Base-by-base conservation (phyloP, 2,113 vertebrate genomes). In the Oncorhynchus gorbuscha region DNA sequence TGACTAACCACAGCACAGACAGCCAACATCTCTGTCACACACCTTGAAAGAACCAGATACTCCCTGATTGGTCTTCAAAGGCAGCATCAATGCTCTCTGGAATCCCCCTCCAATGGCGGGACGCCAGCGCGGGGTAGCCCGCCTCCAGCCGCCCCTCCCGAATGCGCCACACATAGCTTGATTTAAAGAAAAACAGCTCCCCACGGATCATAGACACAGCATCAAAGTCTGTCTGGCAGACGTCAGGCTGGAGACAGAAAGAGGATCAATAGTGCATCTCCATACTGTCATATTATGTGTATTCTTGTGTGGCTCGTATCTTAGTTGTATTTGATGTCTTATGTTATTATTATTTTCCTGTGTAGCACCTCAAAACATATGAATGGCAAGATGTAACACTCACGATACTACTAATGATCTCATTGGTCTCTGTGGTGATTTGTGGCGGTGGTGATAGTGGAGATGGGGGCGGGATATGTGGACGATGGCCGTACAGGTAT, bases 11-110 rank as follows among this genome's bases (percentile, higher is more conserved):
- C 77, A 76, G 4, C 32, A 71, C 49, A n/a, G 9, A 45, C 39
- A 45, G 39, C 9, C 9, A 45, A 45, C 8, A 45, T 45, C 39
- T 45, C 39, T 58, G n/a, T 64, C 55, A 35, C 89, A 90, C 88
- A 98, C 97, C 97, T 95, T 93, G 94, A 84, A 99, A 98, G 88
- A 99, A 98, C 97, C 97, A 99, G 79, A 98, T 98, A 72, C 97
- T 96, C 66, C 97, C 97, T 24, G 93, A 91, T 69, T 94, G 93
- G 86, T 99, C 97, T 89, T 99, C 97, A 0, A 98, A 98, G 80
- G 95, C 95, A 4, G 97, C 97, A 1, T 99, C 96, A 0, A 99
- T 91, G n/a, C 89, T 88, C 62, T 89, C 89, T 20, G 97, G 97
- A 77, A 98, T 95, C 49, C 95, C 97, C 84, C 87, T 92, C 97